phyloP scores from a whole-genome alignment of 1,140 invertebrate genomes.

The Drosophila nigromelanica region DNA sequence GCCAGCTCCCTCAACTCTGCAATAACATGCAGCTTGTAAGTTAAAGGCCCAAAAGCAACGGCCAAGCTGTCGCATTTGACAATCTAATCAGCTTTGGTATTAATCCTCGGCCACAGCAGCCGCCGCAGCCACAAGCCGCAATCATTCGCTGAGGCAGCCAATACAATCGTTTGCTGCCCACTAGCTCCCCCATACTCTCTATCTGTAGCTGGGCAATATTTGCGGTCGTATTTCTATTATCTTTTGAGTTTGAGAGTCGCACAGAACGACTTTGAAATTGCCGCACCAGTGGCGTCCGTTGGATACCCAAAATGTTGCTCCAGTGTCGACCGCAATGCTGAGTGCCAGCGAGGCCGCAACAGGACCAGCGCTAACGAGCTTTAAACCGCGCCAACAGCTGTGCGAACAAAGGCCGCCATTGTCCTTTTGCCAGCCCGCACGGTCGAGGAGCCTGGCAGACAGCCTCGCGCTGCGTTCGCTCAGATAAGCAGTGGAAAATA shows the following conservation, averaged over 20 bases:
- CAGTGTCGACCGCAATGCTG: constrained; percentile 4
- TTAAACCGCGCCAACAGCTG: constrained; percentile 72
- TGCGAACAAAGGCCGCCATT: constrained; percentile 48
- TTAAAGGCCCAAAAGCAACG: constrained; percentile 12
- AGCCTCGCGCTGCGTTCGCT: constrained; percentile 11
- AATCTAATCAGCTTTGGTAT: constrained; percentile 73
- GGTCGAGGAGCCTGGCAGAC: background rate
- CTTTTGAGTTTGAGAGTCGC: constrained; percentile 53
- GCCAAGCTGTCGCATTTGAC: constrained; percentile 71
- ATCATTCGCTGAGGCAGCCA: constrained; percentile 30
- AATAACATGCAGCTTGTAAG: constrained; percentile 23
- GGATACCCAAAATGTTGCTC: constrained; percentile 47
- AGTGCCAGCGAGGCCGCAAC: constrained; percentile 5
- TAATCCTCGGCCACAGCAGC: constrained; percentile 62
- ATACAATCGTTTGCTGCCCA: background rate
- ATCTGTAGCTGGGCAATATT: constrained; percentile 48
- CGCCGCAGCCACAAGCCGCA: constrained; percentile 34
- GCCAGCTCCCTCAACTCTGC: constrained; percentile 1
- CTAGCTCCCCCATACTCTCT: background rate
- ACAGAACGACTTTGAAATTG: constrained; percentile 59
- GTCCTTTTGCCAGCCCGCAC: constrained; percentile 2
- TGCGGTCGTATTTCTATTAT: constrained; percentile 70
- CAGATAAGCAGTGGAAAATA: constrained; percentile 9
- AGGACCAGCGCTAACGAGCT: constrained; percentile 57
- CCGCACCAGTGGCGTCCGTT: background rate